Conservation (phyloP, 2,797 vertebrate genomes). For the Falco berigora region DNA sequence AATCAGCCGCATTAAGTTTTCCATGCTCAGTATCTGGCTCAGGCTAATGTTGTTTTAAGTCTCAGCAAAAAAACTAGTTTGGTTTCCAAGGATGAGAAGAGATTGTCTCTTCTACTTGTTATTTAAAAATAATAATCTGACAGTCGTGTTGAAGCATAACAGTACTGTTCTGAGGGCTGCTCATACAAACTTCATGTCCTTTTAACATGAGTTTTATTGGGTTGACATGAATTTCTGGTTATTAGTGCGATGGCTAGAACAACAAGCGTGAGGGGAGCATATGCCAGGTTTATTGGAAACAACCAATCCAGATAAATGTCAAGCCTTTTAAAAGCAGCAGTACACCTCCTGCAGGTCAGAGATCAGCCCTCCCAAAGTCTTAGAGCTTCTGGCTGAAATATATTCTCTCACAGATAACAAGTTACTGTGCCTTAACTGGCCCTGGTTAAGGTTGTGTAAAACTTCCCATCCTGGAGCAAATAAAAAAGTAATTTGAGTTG, state of each 20-base stretch:
- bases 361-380: neutral
- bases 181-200: neutral
- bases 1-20: neutral
- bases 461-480: neutral
- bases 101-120: neutral
- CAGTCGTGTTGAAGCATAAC: neutral
- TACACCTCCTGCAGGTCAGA: neutral
- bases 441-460: neutral
- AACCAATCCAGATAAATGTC: neutral
- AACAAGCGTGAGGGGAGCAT: neutral
- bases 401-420: neutral
- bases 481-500: neutral
- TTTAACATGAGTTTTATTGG: neutral
- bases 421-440: neutral
- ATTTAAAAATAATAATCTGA: conserved; percentile 27
- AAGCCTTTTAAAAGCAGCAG: neutral
- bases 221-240: neutral
- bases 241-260: neutral
- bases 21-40: neutral
- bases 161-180: neutral
- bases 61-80: neutral
- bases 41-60: conserved; percentile 5
- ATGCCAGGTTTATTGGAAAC: neutral
- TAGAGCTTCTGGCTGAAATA: neutral
- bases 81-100: conserved; percentile 30